Base-by-base conservation (phyloP, 2,888 invertebrate genomes). In the Diarsia rubi region DNA sequence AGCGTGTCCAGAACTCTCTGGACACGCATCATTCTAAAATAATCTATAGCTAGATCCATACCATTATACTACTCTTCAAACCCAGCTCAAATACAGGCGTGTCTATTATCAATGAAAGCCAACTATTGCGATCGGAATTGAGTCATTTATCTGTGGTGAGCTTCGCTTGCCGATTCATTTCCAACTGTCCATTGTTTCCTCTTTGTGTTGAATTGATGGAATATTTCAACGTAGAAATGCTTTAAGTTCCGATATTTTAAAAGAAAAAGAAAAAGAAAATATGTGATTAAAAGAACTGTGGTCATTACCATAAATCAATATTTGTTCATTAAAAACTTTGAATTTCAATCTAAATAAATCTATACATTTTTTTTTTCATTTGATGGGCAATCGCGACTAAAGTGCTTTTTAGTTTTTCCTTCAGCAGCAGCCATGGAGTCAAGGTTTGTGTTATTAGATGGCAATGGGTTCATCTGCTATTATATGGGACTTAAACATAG, bases 121-220 rank as follows among this genome's bases (percentile, higher is more conserved):
- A 79, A 70, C 75, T 62, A 86, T 84, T 84, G 88, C 86, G 83
- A 84, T 81, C 82, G 82, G 87, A 88, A 91, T 90, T 85, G 89
- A 87, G 86, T 88, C 90, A 91, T 92, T 92, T 91, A 89, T 92
- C 89, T 88, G 84, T 65, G 71, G 79, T 24, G n/a, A 83, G 47
- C 71, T 83, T 75, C 78, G 76, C 74, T 73, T 69, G 47, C 78
- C 84, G 79, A 82, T 83, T 71, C 71, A 49, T 67, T 69, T 67
- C 70, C 62, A 74, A 64, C 69, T 67, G 69, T 67, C 73, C 54
- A 73, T 70, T 74, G 72, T 79, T 75, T 75, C 73, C 81, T 81
- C 86, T 87, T 87, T 86, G 84, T 86, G 81, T 79, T 73, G 63
- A 72, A 74, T 78, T 73, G 80, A 78, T 59, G 75, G 74, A 78